Evolutionary conservation across 2,113 vertebrate genomes (phyloP).

Genomic region (Galbula dea): DNA sequence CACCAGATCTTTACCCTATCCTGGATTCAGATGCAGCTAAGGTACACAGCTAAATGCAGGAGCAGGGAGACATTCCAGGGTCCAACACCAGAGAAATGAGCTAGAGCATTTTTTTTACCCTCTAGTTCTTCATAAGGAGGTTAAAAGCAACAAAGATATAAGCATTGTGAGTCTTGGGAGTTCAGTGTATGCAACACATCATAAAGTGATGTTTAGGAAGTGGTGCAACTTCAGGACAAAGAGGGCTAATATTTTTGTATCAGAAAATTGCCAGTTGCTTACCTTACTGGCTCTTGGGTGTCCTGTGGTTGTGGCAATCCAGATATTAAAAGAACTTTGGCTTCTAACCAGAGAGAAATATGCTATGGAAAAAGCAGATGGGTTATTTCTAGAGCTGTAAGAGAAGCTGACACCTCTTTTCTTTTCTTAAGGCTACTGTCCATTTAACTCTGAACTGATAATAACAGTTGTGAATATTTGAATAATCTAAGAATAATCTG

Average conservation of each 20-base stretch:
- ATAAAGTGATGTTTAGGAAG: not conserved
- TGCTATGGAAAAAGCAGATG: not conserved
- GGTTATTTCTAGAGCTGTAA: not conserved
- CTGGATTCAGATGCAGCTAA: not conserved
- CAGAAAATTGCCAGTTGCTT: not conserved
- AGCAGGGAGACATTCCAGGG: not conserved
- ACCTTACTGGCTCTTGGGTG: not conserved
- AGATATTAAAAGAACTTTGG: not conserved
- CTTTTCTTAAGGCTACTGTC: not conserved
- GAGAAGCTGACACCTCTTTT: not conserved
- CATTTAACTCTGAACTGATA: not conserved
- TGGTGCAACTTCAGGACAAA: not conserved
- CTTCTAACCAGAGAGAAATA: not conserved
- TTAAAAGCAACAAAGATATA: not conserved
- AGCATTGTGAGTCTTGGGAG: not conserved
- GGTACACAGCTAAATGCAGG: not conserved
- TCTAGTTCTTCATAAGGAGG: not conserved
- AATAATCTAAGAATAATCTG: not conserved
- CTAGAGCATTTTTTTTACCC: not conserved
- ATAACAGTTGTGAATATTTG: not conserved
- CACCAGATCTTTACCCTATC: not conserved
- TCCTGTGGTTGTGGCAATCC: not conserved
- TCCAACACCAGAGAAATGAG: not conserved
- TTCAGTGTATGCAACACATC: not conserved
- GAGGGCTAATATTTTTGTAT: not conserved